Evolutionary conservation across 2,113 vertebrate genomes (phyloP), one percentile per base, ranked within the genome.

Genomic region (Calidris pygmaea): DNA sequence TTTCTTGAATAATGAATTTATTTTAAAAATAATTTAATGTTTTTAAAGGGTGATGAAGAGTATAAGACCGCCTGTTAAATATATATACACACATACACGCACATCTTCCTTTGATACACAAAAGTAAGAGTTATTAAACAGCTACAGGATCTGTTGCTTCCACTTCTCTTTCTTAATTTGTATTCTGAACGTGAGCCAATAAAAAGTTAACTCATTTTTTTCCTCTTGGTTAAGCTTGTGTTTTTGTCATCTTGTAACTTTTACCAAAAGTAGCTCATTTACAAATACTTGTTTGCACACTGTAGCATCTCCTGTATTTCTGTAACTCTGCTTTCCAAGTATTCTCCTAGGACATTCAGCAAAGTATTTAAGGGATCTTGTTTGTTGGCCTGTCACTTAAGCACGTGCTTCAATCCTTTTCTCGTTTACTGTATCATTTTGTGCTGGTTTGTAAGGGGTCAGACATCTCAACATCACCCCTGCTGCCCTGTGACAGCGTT

Each of bases 21-120:
- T 55, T 39, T 91, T 30, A 66, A 53, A 72, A n/a, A 35, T 27
- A 29, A 24, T 80, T 34, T 89, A 7, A 30, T 87, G 13, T 67
- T 92, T 97, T 82, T 74, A 77, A 84, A 87, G 35, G 43, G 35
- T 71, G 16, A 11, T 88, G 74, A 93, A 47, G 56, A 85, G 4
- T 62, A 3, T 82, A 58, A 59, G 73, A 58, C 10, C 13, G 3
- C 30, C 59, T 12, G 34, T 60, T 55, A 7, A 22, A n/a, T 41
- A 5, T 56, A 4, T 17, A 8, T 27, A 9, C 0, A 11, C 4
- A 4, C 19, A 3, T 0, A 14, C 3, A 58, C 13, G 9, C 52
- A 17, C 15, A 19, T 43, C 35, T 76, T 90, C 20, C 32, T 83
- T 68, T 58, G 48, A 18, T 58, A 29, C 14, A n/a, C 12, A 47